Base-by-base conservation (phyloP, 2,797 vertebrate species). In the Balearica regulorum region DNA sequence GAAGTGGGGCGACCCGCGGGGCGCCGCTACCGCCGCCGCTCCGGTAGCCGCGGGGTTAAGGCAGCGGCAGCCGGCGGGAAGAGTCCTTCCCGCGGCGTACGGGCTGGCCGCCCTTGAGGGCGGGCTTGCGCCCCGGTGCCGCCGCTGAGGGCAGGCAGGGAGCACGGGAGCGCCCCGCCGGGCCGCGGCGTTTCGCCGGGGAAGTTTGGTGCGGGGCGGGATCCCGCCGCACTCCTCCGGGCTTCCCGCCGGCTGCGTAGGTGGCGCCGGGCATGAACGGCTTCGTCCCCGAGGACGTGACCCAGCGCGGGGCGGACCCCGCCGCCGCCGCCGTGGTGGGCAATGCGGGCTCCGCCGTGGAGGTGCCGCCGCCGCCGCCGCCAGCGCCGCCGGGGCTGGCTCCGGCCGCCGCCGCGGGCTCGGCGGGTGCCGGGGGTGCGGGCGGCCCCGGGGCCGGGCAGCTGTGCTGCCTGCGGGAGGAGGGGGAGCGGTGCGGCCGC, bases 361-460 rank as follows among this genome's bases (percentile, higher is more conserved):
- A 95, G 65, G 75, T 97, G 41, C 84, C 77, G 90, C 91, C 89
- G 41, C 84, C 77, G 90, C 91, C 89, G 6, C 65, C 79, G 57
- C 57, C 89, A 55, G 95, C 31, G 89, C 97, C 66, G 77, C 77
- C 54, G 39, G 93, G 65, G 33, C 73, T 84, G 93, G 89, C 4
- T 83, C 96, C 16, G 62, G 68, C 48, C 41, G 61, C 83, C 13
- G 87, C 96, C 5, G 94, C 95, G n/a, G 93, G 87, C 8, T 89
- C 85, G 61, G 93, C 53, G n/a, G 87, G 89, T 46, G 92, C 93
- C 9, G 94, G 84, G 73, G 90, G 90, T 21, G 95, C 95, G 33
- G 94, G 97, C 48, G 77, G 95, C 33, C 98, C 98, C 37, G 98
- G 98, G 37, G 99, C 99, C 31, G 99, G 99, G 4, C 98, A 98